A percentile compares a stretch with the other conserved stretches of the same genome.
These are phyloP conservation scores for Heliconius aoede DNA, from an alignment of 2,888 invertebrate genomes.

Conservation along the genomic window DNA sequence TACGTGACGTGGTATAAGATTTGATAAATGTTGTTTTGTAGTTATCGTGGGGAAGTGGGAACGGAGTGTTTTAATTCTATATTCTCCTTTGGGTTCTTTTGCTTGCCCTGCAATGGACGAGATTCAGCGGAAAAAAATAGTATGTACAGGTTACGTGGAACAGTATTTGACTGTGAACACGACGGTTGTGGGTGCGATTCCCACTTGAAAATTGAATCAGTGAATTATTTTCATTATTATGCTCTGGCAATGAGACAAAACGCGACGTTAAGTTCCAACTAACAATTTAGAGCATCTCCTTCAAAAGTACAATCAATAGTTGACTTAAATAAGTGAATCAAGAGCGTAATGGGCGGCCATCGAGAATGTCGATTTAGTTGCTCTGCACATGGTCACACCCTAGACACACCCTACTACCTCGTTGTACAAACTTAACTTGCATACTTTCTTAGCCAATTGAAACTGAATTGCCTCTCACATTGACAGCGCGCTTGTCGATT, in stretches of 20 bases:
- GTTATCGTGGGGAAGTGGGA: not conserved
- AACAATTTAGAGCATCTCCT: slow-evolving; percentile 5
- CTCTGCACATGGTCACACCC: slow-evolving; percentile 8
- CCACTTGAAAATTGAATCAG: no score
- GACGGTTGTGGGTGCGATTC: no score
- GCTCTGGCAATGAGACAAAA: no score
- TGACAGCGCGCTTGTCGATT: slow-evolving; percentile 26
- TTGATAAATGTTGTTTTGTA: slow-evolving; percentile 6
- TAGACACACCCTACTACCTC: slow-evolving; percentile 30
- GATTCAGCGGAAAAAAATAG: not conserved
- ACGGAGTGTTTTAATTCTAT: no score
- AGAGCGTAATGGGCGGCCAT: slow-evolving; percentile 21
- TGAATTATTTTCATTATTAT: no score
- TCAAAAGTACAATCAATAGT: not conserved
- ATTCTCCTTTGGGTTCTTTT: not conserved
- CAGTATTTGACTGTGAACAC: no score
- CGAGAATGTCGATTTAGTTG: slow-evolving; percentile 27
- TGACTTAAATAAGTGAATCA: slow-evolving; percentile 18
- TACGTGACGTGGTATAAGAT: slow-evolving; percentile 6
- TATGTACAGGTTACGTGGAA: no score
- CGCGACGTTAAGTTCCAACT: not conserved
- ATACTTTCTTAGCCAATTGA: slow-evolving; percentile 34
- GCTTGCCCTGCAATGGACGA: not conserved
- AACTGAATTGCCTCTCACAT: slow-evolving; percentile 31
- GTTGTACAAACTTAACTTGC: slow-evolving; percentile 23